Evolutionary conservation across 2,888 invertebrate genomes (phyloP).

Genomic region (Aleiodes leptofemur): DNA sequence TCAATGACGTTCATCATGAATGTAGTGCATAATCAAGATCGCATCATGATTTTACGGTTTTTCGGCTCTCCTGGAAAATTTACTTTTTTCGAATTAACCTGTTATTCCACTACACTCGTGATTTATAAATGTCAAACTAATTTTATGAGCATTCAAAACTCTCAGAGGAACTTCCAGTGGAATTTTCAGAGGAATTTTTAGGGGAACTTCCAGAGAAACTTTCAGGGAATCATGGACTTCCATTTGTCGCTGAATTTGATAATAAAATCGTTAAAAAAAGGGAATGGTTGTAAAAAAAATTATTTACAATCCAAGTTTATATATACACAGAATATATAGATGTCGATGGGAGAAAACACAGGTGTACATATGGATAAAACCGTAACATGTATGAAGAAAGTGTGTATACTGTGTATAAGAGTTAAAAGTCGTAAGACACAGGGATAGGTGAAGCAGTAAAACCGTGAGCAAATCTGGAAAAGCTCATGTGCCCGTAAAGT

Average conservation of each 20-base stretch:
- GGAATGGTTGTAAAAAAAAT: not conserved
- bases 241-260: not conserved
- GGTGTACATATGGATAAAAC: constrained; percentile 21
- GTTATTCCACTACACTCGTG: too few relatives aligned
- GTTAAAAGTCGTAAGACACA: constrained; percentile 41
- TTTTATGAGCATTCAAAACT: too few relatives aligned
- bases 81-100: too few relatives aligned
- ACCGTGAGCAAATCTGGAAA: constrained; percentile 49
- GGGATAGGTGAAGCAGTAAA: constrained; percentile 37
- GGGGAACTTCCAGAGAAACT: too few relatives aligned
- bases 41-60: too few relatives aligned
- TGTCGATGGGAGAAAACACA: not conserved
- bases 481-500: constrained; percentile 45
- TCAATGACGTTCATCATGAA: too few relatives aligned
- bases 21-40: too few relatives aligned
- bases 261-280: not conserved
- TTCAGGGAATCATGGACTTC: not conserved
- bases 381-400: constrained; percentile 33
- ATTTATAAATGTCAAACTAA: too few relatives aligned
- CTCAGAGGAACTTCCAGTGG: too few relatives aligned
- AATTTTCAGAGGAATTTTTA: too few relatives aligned
- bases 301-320: constrained; percentile 23
- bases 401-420: constrained; percentile 8
- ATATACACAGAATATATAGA: not conserved
- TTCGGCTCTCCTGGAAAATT: too few relatives aligned